phyloP scores from a whole-genome alignment of 1,140 invertebrate genomes.

The Caligus rogercresseyi region DNA sequence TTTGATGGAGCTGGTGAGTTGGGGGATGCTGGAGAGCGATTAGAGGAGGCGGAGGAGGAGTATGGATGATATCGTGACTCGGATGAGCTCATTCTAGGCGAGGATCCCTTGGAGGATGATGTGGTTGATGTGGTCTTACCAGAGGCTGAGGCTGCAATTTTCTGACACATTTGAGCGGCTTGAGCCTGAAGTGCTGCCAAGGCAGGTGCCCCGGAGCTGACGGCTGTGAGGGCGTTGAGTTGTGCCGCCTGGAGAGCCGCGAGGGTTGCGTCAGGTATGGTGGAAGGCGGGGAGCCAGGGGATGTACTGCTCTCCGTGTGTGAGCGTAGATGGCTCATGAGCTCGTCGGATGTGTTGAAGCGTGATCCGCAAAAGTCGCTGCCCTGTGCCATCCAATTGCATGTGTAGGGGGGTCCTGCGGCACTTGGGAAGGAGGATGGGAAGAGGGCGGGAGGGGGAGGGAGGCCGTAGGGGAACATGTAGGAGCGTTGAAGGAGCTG shows the following conservation, averaged over 20 bases:
- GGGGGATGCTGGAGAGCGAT: not conserved
- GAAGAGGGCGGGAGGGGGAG: slow-evolving; percentile 7
- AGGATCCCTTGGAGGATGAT: not conserved
- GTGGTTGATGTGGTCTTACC: not conserved
- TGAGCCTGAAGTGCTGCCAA: slow-evolving; percentile 18
- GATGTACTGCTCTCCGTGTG: slow-evolving; percentile 52
- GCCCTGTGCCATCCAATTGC: slow-evolving; percentile 77
- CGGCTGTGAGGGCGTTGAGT: not conserved
- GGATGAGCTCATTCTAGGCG: not conserved
- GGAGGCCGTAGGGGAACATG: not conserved
- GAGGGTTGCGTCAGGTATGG: not conserved
- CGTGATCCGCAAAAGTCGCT: slow-evolving; percentile 80
- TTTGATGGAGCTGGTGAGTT: not conserved
- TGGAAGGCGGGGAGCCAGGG: slow-evolving; percentile 36
- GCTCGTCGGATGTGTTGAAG: slow-evolving; percentile 77
- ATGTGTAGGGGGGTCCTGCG: slow-evolving; percentile 53
- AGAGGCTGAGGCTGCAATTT: not conserved
- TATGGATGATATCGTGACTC: not conserved
- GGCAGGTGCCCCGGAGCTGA: not conserved
- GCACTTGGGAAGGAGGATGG: slow-evolving; percentile 25
- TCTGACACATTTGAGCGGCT: slow-evolving; percentile 12
- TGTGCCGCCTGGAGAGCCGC: slow-evolving; percentile 11
- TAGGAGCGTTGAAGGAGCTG: slow-evolving; percentile 9
- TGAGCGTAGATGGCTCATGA: slow-evolving; percentile 77
- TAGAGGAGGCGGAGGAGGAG: not conserved